A percentile compares a stretch with the other conserved stretches of the same genome.
These are phyloP conservation scores for Gastrophysa polygoni DNA, from an alignment of 2,888 invertebrate genomes.

Conservation along the genomic window DNA sequence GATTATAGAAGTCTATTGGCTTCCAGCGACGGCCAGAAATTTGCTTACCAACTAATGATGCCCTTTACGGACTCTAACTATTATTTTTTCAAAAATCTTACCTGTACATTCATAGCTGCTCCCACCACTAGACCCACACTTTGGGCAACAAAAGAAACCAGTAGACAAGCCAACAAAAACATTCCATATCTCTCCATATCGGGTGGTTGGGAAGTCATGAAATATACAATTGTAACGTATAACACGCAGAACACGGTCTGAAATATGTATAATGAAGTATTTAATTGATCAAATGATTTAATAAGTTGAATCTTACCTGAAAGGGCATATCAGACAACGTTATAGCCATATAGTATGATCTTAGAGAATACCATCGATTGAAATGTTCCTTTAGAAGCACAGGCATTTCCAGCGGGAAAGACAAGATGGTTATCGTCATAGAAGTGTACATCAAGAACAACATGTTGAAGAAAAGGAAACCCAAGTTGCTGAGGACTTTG, in stretches of 20 bases:
- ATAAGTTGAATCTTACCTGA: constrained; percentile 73
- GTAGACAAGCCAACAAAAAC: constrained; percentile 86
- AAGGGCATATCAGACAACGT: constrained; percentile 98
- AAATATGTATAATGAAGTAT: constrained; percentile 51
- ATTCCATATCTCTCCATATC: constrained; percentile 83
- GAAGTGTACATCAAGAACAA: constrained; percentile 98
- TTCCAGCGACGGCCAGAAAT: background rate
- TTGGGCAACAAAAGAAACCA: constrained; percentile 94
- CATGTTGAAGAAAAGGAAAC: constrained; percentile 98
- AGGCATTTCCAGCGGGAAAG: constrained; percentile 96
- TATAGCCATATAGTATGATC: constrained; percentile 93
- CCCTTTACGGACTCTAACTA: too few species aligned
- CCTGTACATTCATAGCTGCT: constrained; percentile 92
- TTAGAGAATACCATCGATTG: constrained; percentile 95
- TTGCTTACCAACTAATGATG: background rate
- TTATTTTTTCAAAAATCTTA: too few species aligned
- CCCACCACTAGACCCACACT: constrained; percentile 94
- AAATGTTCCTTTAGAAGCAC: constrained; percentile 94
- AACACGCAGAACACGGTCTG: constrained; percentile 93
- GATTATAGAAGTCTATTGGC: too few species aligned
- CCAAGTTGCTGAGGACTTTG: constrained; percentile 94
- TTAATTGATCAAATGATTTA: constrained; percentile 3
- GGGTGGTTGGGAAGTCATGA: constrained; percentile 91
- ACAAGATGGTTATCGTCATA: constrained; percentile 98
- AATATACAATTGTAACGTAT: constrained; percentile 92